Conservation (phyloP, 2,888 invertebrate genomes). For the Apotomis betuletana region DNA sequence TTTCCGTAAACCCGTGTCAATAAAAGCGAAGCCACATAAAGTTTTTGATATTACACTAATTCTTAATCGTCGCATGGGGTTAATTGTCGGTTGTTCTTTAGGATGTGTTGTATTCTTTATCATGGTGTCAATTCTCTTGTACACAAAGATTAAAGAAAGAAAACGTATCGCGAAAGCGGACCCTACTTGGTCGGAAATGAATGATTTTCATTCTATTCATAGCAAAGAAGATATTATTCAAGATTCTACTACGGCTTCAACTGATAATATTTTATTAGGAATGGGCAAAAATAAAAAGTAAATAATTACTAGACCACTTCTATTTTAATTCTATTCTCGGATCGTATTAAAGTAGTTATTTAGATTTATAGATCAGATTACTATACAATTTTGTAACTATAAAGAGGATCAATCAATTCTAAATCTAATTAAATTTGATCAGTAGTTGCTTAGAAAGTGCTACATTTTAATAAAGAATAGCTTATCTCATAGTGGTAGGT, state of each 20-base stretch:
- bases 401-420: slow-evolving; percentile 40
- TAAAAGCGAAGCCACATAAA: slow-evolving; percentile 62
- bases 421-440: slow-evolving; percentile 34
- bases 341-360: slow-evolving; percentile 29
- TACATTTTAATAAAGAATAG: slow-evolving; percentile 33
- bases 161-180: slow-evolving; percentile 78
- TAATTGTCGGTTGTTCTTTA: slow-evolving; percentile 77
- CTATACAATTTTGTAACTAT: slow-evolving; percentile 37
- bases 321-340: slow-evolving; percentile 12
- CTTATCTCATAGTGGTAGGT: slow-evolving; percentile 27
- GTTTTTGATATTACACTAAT: slow-evolving; percentile 66
- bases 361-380: slow-evolving; percentile 30
- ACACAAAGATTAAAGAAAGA: slow-evolving; percentile 78
- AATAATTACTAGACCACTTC: slow-evolving; percentile 53
- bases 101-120: slow-evolving; percentile 77
- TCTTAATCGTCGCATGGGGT: slow-evolving; percentile 73
- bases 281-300: slow-evolving; percentile 64
- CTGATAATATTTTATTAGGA: slow-evolving; percentile 79
- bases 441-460: slow-evolving; percentile 38
- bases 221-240: slow-evolving; percentile 78
- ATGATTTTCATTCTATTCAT: slow-evolving; percentile 77
- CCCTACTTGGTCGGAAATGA: slow-evolving; percentile 78
- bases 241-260: slow-evolving; percentile 75
- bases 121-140: slow-evolving; percentile 74
- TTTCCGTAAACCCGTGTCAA: slow-evolving; percentile 60